Conservation (phyloP, 1,140 invertebrate genomes). For the Bombus vancouverensis region DNA sequence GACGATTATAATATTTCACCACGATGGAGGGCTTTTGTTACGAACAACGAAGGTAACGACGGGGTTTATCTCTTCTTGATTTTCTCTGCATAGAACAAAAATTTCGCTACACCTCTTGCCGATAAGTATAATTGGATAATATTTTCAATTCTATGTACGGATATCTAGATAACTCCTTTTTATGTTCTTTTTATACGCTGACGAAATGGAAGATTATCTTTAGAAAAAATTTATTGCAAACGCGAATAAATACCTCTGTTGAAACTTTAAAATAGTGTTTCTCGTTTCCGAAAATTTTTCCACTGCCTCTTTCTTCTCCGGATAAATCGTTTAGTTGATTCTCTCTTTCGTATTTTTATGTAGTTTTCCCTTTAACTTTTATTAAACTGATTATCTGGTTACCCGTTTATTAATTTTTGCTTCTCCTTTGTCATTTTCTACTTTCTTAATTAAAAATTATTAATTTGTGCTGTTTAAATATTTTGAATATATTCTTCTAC, state of each 20-base stretch:
- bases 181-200: not conserved
- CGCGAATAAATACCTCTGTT: too few relatives aligned
- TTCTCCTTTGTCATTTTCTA: too few relatives aligned
- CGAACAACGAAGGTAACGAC: conserved; percentile 51
- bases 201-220: not conserved
- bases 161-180: not conserved
- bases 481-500: too few relatives aligned
- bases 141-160: too few relatives aligned
- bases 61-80: conserved; percentile 6
- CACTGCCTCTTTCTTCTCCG: too few relatives aligned
- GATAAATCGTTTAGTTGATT: not conserved
- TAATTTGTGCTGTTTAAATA: too few relatives aligned
- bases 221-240: not conserved
- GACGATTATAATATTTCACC: conserved; percentile 53
- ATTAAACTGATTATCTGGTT: not conserved
- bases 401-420: accelerated
- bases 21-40: conserved; percentile 45
- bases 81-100: not conserved
- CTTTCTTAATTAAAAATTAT: not conserved
- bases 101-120: too few relatives aligned
- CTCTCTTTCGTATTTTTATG: not conserved
- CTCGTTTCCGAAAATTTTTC: too few relatives aligned
- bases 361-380: not conserved
- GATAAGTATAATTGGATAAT: not conserved
- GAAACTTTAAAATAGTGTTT: too few relatives aligned